phyloP scores from a whole-genome alignment of 2,113 vertebrate genomes.

The Larimichthys polyactis region DNA sequence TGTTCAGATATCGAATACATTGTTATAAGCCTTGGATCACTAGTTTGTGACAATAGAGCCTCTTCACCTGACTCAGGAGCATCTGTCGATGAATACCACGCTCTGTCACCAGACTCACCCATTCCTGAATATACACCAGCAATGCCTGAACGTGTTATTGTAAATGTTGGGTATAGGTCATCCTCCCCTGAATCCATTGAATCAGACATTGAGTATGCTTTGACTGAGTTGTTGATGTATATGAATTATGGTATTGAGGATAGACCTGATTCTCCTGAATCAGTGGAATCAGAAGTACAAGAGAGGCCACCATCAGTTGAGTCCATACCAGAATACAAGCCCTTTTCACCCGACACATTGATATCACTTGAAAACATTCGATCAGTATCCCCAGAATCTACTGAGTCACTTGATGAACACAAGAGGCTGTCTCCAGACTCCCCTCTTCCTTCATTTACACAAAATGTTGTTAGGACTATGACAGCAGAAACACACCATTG shows the following conservation, averaged over 20 bases:
- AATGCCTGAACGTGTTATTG: conserved; percentile 29
- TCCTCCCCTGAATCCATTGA: conserved; percentile 63
- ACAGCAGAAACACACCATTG: not conserved
- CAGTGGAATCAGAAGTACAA: conserved; percentile 41
- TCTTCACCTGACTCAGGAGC: conserved; percentile 68
- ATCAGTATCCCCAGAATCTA: conserved; percentile 56
- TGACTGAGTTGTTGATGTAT: conserved; percentile 46
- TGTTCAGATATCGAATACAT: conserved; percentile 69
- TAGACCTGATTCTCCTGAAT: conserved; percentile 68
- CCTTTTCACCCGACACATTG: conserved; percentile 39
- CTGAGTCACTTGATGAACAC: conserved; percentile 55
- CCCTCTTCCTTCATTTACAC: conserved; percentile 54
- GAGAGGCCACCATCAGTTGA: conserved; percentile 50
- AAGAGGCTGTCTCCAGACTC: conserved; percentile 61
- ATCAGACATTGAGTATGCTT: conserved; percentile 65
- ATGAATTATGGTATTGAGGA: conserved; percentile 20
- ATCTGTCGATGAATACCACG: conserved; percentile 55
- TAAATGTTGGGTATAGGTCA: conserved; percentile 63
- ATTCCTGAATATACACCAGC: conserved; percentile 55
- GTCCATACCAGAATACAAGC: conserved; percentile 51
- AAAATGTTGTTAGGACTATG: conserved; percentile 29
- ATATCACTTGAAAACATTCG: conserved; percentile 21
- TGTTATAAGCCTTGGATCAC: conserved; percentile 39
- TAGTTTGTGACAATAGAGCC: conserved; percentile 31
- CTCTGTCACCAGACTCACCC: conserved; percentile 68